Evolutionary conservation across 1,140 invertebrate genomes (phyloP), one percentile per base, ranked within the genome.

Genomic region (Rhopalosiphum padi): DNA sequence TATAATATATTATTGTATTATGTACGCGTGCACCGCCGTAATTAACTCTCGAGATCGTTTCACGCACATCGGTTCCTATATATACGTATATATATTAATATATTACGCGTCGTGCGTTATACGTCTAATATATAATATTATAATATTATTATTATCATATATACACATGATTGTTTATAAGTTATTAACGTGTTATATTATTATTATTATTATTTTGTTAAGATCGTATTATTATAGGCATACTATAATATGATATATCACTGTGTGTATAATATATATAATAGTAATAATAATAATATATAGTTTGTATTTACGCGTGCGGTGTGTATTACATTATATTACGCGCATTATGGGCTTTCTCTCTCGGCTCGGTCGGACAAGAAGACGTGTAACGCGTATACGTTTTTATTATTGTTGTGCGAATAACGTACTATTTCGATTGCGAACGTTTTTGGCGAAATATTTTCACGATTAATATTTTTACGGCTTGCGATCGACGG

Each of bases 31-130:
- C 60, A 30, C 41, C 0, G 23, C 9, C 37, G 41, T 30, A 86
- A 86, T 86, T 43, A 86, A 41, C 83, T 43, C 83, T 86, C 37
- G 83, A 25, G 37, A 86, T 86, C 83, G 41, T 86, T 46, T 86
- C 37, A 86, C 23, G 43, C 23, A 86, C 41, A 30, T 46, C 60
- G 48, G 48, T 51, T 51, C 48, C 48, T 51, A 51, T 51, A 46
- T 46, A 46, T 46, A 46, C 4, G 4, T 5, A 22, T 53, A 53
- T 21, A 53, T 15, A 18, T n/a, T n/a, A n/a, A 68, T 77, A 18
- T 51, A 77, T 77, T n/a, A 77, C 5, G 6, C n/a, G 60, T 77
- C 60, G 60, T 77, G 60, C n/a, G 60, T 23, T n/a, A 35, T 77
- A 77, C 60, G 60, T n/a, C n/a, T 4, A 68, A 68, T 68, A 25